Evolutionary conservation across 2,113 vertebrate species (phyloP).

Genomic region (Noturus placidus): DNA sequence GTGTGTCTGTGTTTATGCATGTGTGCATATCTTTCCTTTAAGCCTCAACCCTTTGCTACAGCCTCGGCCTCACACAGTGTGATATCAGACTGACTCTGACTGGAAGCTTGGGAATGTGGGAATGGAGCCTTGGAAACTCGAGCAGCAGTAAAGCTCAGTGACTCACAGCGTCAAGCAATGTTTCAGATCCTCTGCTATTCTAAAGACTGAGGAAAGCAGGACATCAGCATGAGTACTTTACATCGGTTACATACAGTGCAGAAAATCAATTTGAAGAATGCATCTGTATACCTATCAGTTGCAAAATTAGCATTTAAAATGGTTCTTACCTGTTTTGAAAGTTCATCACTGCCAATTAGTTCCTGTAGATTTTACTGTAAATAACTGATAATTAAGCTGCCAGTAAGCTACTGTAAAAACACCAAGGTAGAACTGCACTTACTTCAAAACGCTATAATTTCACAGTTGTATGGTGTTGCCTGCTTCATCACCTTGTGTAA

Average conservation of each 20-base stretch:
- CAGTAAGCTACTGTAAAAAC: not conserved
- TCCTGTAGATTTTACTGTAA: not conserved
- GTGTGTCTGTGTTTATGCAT: not conserved
- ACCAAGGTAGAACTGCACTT: not conserved
- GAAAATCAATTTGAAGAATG: not conserved
- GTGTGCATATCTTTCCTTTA: constrained; percentile 14
- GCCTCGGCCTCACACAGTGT: not conserved
- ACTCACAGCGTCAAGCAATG: constrained; percentile 29
- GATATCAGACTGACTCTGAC: constrained; percentile 21
- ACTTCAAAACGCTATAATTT: not conserved
- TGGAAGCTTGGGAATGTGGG: constrained; percentile 17
- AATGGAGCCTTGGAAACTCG: constrained; percentile 14
- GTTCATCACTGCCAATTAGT: not conserved
- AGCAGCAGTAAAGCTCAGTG: constrained; percentile 31
- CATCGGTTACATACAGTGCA: not conserved
- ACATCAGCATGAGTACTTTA: not conserved
- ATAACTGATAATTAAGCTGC: not conserved
- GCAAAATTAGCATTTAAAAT: not conserved
- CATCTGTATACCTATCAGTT: not conserved
- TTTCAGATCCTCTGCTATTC: constrained; percentile 14
- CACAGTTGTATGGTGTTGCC: not conserved
- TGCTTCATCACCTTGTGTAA: not conserved
- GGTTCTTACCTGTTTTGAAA: not conserved
- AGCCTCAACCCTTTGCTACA: constrained; percentile 6
- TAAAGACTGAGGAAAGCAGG: not conserved